Evolutionary conservation across 2,797 vertebrate genomes (phyloP), one percentile per base, ranked within the genome.

Genomic region (Gymnothorax javanicus): DNA sequence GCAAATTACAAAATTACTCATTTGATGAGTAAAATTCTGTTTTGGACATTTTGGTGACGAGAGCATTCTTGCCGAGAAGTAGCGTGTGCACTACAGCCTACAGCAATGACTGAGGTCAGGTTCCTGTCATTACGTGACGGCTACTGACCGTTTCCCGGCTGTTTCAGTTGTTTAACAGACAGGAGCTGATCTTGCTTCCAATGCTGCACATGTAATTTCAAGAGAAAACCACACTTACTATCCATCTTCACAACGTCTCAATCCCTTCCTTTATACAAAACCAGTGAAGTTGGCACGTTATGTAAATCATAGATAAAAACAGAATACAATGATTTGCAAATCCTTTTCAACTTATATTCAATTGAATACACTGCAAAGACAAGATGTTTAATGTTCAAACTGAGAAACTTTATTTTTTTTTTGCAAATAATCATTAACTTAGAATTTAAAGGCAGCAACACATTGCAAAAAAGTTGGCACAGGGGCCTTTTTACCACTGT

Each of bases 101-200:
- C 86, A 92, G 89, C 92, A 92, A 93, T 90, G 90, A 91, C 91
- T 91, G 73, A 91, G 91, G 93, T 94, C 90, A 92, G 91, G 90
- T 90, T 93, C 91, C 91, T 84, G 86, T 87, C 87, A 89, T 91
- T 93, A 3, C 73, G 86, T 88, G 93, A 90, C 91, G 94, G 89
- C 93, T 91, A 90, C 89, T 88, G 89, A 89, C 92, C 91, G 90
- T 88, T 87, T 52, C 33, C 56, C 62, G 90, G 88, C 89, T 87
- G 91, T 89, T 89, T 93, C 89, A 91, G 90, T 90, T 92, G 23
- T 17, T 20, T 79, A n/a, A 54, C 23, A 8, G 50, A 56, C 75
- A n/a, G 50, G 75, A 79, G 75, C 50, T 54, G 50, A 43, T 20
- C 50, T n/a, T 9, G 75, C 50, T 79, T 52, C 50, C 33, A 43